Evolutionary conservation across 2,113 vertebrate species (phyloP).

Genomic region (Apistogramma diplotaenia): DNA sequence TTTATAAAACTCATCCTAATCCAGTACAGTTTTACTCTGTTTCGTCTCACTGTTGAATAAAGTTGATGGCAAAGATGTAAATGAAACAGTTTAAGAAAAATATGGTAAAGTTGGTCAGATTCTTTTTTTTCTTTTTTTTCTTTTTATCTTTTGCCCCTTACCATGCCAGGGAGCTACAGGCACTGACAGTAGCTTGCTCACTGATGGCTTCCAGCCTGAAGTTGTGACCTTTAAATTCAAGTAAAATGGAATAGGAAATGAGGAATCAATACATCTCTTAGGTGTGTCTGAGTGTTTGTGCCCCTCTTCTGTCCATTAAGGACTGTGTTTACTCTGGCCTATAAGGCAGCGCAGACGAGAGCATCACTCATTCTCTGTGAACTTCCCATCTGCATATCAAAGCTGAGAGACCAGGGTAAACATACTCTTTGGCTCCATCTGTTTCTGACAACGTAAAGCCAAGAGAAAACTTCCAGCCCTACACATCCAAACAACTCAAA

Average conservation of each 20-base stretch:
- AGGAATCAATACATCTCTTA: slow-evolving; percentile 34
- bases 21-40: background rate
- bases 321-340: slow-evolving; percentile 52
- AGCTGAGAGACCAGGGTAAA: slow-evolving; percentile 77
- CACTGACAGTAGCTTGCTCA: background rate
- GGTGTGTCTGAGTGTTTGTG: slow-evolving; percentile 13
- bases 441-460: slow-evolving; percentile 55
- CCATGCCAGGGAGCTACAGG: background rate
- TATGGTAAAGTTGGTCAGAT: background rate
- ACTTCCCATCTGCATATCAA: slow-evolving; percentile 86
- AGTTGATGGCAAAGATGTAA: background rate
- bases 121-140: background rate
- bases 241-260: slow-evolving; percentile 32
- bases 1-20: background rate
- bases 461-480: slow-evolving; percentile 35
- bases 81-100: background rate
- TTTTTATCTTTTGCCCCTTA: background rate
- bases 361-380: slow-evolving; percentile 82
- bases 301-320: slow-evolving; percentile 51
- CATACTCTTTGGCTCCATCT: slow-evolving; percentile 78
- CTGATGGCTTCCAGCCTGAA: slow-evolving; percentile 1
- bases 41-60: background rate
- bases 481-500: slow-evolving; percentile 35
- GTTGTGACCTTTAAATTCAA: slow-evolving; percentile 16
- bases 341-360: slow-evolving; percentile 29